Evolutionary conservation across 2,113 vertebrate genomes (phyloP), one percentile per base, ranked within the genome.

Genomic region (Aleadryas rufinucha): DNA sequence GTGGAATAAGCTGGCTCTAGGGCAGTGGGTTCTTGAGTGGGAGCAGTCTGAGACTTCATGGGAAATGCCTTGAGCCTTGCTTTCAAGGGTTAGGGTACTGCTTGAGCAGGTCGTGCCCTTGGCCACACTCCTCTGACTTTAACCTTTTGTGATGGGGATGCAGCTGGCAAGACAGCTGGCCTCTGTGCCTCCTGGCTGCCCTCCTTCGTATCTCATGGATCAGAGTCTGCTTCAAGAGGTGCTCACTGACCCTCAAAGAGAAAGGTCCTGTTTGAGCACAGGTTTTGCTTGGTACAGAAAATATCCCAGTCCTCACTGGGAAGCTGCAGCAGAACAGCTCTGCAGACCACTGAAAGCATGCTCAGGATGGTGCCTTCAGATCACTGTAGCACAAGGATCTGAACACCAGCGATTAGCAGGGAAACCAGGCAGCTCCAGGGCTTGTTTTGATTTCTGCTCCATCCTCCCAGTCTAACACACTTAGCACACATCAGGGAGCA

Each of bases 401-500:
- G 50, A 91, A 83, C 39, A 31, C 8, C 39, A 18, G 68, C 22
- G 45, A 93, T 94, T 71, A 94, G 61, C 82, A 77, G 82, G 91
- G 83, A 84, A 89, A 76, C 14, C 71, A 77, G 23, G 76, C 33
- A 2, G 57, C 90, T 87, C 7, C 41, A 66, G 76, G 35, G 61
- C 64, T 82, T 90, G 87, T 88, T 96, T 95, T 90, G 84, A 82
- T 94, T 94, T 64, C 74, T 84, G 56, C 52, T 65, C 66, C 79
- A 39, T 83, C 80, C 71, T 95, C 70, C 82, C 87, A 66, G 39
- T 59, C 70, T 72, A 93, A 64, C 50, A 50, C 80, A 78, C 65
- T 94, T 92, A 94, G 42, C 31, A 41, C 39, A 14, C 96, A 82
- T 92, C 92, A 89, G 94, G 76, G 88, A 96, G 89, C 33, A 30